Base-by-base conservation (phyloP, 2,888 invertebrate genomes). In the Atethmia centrago region DNA sequence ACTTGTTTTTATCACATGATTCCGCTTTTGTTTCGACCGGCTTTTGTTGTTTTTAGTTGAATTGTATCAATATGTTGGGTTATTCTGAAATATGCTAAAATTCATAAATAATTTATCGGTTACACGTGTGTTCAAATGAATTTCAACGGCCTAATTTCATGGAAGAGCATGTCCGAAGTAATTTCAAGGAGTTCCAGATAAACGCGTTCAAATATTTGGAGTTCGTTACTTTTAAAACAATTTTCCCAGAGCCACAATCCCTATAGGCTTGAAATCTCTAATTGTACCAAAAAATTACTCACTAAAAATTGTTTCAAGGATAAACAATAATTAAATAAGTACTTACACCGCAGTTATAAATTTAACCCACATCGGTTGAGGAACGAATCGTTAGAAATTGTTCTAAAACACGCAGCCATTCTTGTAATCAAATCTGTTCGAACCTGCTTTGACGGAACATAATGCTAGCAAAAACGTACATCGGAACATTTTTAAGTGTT, bases 1-100 rank as follows among this genome's bases (percentile, higher is more conserved):
- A 88, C 88, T 87, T 91, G 89, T 85, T 80, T 82, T 88, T 85
- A 77, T 80, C 64, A 25, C 7, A 47, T 47, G n/a, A 65, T 82
- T 82, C 49, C 53, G 64, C 40, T 73, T 71, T 82, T 77, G 78
- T 85, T 82, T 82, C 36, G 61, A 9, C 12, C 65, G 9, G 55
- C 21, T 62, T 61, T 81, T 82, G 82, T 84, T 59, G 14, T 45
- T 66, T 72, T 47, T 12, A 36, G 12, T 28, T 16, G 62, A 63
- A 62, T 51, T 74, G 31, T 63, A 56, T 14, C 19, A 63, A 47
- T 31, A n/a, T 25, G 51, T 9, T 72, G 12, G 28, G 40, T n/a
- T 25, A 31, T 77, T 56, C 14, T 19, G 3, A 78, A 25, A 58
- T 12, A 2, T 36, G 7, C 21, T 36, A 45, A 25, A 31, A 40